Base-by-base conservation (phyloP, 1,140 invertebrate species). In the Centruroides vittatus region DNA sequence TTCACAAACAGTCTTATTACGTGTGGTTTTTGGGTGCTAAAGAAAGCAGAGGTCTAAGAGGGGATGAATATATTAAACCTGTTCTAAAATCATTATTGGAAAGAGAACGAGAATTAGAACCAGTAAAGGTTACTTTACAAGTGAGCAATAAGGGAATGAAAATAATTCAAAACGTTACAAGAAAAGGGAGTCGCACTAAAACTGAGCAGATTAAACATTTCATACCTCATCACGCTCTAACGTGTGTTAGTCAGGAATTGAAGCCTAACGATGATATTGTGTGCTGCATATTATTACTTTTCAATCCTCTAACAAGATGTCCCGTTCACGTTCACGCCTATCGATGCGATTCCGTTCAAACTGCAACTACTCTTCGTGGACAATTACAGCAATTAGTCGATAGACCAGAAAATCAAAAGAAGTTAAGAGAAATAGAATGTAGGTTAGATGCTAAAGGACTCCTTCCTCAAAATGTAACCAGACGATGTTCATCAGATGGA, bases 1-100 rank as follows among this genome's bases (percentile, higher is more conserved):
- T 92, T 67, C 93, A 93, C 77, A 95, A 95, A 73, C 88, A 90
- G 53, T 93, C 92, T 48, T 97, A 95, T 76, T 98, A 98, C 76
- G 93, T 98, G 55, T 94, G 93, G 88, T 98, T 96, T 78, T 80
- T 98, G 66, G 94, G 93, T 34, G 92, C 93, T 66, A 88, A 93
- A 76, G 93, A 97, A 77, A 87, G 88, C 46, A 84, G 88, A 67
- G 92, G 91, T 11, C 79, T 96, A 62, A 78, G 90, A 11, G 89
- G 92, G 55, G 76, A 82, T 10, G 82, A 86, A 66, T 88, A 84
- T 67, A 84, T 91, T 3, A 73, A 86, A 41, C 87, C 89, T 1
- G 89, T 91, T 50, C 83, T 97, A 66, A 79, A 83, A 60, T 83
- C 90, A 67, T 78, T 98, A 61, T 79, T 93, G 63, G 83, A 88